Evolutionary conservation across 23 tunicate genomes (phyloP), one percentile per base, ranked within the genome.

Genomic region (Ascidia mentula): DNA sequence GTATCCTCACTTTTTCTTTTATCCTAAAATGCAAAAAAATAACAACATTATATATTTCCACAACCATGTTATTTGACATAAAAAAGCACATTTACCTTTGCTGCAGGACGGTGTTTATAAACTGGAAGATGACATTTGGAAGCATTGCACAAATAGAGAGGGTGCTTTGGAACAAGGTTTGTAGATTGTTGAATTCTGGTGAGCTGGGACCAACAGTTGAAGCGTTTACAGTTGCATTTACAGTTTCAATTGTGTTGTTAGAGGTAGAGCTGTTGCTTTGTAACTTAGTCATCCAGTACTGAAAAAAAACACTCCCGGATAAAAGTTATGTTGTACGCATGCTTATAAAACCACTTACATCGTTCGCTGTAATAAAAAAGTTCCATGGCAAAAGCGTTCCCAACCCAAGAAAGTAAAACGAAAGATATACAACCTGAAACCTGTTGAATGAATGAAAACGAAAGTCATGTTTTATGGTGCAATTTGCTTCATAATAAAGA

Each of bases 221-320:
- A 24, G 80, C 22, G 0, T 8, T 36, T 75, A 32, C 7, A 18
- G 13, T 22, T 36, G 46, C 34, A 40, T 75, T 38, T 18, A 69
- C 74, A 36, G 46, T 2, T 22, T 37, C 30, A 7, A 2, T 6
- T 3, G 36, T 75, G 17, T 35, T 17, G 17, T 37, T 37, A 20
- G 65, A 84, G 81, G 75, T 45, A 22, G 97, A 39, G 8, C 72
- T 18, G 60, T 91, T 86, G 72, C 71, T 69, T 46, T 79, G 79
- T 0, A 91, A 79, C 59, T 91, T 91, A 75, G 37, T 81, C 97
- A 91, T 86, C 97, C 97, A 91, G 60, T 91, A 91, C 97, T 91
- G 33, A 8, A 37, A 31, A 82, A 38, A n/a, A n/a, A 53, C 4
- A 9, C 22, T 42, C 15, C 15, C 53, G 15, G 15, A 42, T 42